A percentile compares a stretch with the other conserved stretches of the same genome.
Evolutionary conservation across 2,113 vertebrate genomes (phyloP).

Genomic region (Shinisaurus crocodilurus): DNA sequence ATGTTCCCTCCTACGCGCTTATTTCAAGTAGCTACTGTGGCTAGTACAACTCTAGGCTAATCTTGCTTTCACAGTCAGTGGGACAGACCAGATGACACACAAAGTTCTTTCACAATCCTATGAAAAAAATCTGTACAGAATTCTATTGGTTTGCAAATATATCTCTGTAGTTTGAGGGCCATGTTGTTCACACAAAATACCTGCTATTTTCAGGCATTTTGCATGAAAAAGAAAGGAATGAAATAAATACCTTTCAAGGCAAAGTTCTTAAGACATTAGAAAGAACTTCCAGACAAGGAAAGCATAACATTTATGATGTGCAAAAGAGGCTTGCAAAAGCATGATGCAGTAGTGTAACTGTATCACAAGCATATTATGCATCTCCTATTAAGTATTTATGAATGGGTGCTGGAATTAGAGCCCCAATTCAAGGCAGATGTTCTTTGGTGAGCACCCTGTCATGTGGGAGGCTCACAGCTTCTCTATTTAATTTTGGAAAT

Average conservation of each 20-base stretch:
- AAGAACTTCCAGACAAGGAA: background rate
- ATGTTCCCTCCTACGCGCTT: no score
- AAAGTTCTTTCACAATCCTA: background rate
- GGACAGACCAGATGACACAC: background rate
- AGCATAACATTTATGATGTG: background rate
- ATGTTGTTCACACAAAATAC: background rate
- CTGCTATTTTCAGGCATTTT: background rate
- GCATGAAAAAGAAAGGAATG: background rate
- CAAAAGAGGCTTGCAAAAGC: background rate
- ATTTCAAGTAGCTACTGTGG: background rate
- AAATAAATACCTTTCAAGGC: background rate
- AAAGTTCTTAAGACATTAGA: no score
- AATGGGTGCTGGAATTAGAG: background rate
- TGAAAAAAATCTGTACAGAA: fast-evolving
- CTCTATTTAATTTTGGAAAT: constrained; percentile 81
- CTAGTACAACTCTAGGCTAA: background rate
- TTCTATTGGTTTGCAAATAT: background rate
- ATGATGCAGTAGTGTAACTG: background rate
- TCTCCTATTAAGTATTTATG: background rate
- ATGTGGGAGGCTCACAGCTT: constrained; percentile 66
- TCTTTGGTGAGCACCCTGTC: constrained; percentile 13
- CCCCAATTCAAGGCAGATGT: background rate
- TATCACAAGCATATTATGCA: background rate
- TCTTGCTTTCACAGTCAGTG: background rate
- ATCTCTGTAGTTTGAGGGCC: background rate